Evolutionary conservation across 2,797 vertebrate genomes (phyloP), one percentile per base, ranked within the genome.

Genomic region (Trematomus bernacchii): DNA sequence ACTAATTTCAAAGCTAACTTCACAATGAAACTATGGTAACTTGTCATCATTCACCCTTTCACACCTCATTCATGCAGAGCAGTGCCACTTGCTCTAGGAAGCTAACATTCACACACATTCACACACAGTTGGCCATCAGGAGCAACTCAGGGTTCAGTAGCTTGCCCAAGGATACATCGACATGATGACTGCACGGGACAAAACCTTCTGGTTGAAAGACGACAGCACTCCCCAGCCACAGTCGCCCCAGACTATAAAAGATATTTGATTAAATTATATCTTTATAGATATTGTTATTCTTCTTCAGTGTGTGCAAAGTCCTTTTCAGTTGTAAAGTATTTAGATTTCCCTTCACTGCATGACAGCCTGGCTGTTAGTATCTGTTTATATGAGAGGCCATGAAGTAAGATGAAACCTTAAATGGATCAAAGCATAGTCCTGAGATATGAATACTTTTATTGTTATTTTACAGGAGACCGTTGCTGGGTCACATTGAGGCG

Each of bases 401-500:
- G 13, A 62, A 54, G 10, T 70, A 27, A 46, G 33, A 77, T 58
- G 58, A n/a, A 55, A 68, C 83, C 84, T 82, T 82, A 71, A 71
- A 86, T 64, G 77, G 78, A 72, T 76, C 57, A 78, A 72, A 77
- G 67, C 1, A 0, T 9, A 10, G 3, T 16, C 57, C 46, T 75
- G 60, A 82, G 77, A 86, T 83, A 84, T 82, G 61, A 89, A 74
- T 67, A 64, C 6, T 50, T 71, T 78, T 47, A 66, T 88, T 84
- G 84, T 87, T 85, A 44, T 82, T 85, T 71, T 10, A 73, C 70
- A 69, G 76, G 40, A 63, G 67, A 68, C 71, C 19, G 68, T 86
- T 74, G 75, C 53, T 23, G 72, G 64, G 77, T 85, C 79, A 66
- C 82, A 57, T 23, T 48, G 69, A 80, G 67, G 68, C 9, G 52